Evolutionary conservation across 2,113 vertebrate genomes (phyloP).

Genomic region (Psephotus haematonotus): DNA sequence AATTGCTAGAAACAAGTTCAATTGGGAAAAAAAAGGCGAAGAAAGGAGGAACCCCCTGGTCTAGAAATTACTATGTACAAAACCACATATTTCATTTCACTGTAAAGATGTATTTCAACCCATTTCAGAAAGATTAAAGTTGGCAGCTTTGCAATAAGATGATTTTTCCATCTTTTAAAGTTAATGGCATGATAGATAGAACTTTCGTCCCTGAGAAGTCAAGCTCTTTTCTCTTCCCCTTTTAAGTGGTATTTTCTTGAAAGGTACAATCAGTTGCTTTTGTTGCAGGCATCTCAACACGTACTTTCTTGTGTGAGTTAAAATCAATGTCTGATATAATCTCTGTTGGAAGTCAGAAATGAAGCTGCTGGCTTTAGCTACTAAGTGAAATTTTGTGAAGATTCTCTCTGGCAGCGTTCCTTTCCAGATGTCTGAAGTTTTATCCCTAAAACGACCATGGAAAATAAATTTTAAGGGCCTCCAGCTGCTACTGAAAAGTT

Average conservation of each 20-base stretch:
- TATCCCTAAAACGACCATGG: accelerated
- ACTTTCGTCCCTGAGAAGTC: not conserved
- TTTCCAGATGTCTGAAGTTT: not conserved
- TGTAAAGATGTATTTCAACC: slow-evolving; percentile 32
- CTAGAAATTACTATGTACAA: not conserved
- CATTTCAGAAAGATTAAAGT: slow-evolving; percentile 61
- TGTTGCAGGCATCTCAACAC: slow-evolving; percentile 37
- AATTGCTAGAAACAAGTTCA: not conserved
- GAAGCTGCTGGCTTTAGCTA: not conserved
- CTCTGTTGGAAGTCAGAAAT: slow-evolving; percentile 1
- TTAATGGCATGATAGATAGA: slow-evolving; percentile 38
- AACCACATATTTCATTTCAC: slow-evolving; percentile 7
- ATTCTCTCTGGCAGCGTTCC: not conserved
- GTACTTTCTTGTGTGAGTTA: slow-evolving; percentile 1
- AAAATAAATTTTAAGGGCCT: not conserved
- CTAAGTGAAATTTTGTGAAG: not conserved
- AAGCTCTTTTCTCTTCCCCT: slow-evolving; percentile 18
- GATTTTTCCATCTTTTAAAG: slow-evolving; percentile 56
- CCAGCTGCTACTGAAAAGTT: not conserved
- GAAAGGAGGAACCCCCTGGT: not conserved
- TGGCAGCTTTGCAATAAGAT: slow-evolving; percentile 43
- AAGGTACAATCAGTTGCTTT: slow-evolving; percentile 60
- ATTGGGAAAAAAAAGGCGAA: not conserved
- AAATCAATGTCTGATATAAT: slow-evolving; percentile 30
- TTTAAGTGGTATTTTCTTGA: slow-evolving; percentile 23